These are phyloP conservation scores for Hydropsyche betteni DNA, from an alignment of 2,888 invertebrate species.

Conservation along the genomic window DNA sequence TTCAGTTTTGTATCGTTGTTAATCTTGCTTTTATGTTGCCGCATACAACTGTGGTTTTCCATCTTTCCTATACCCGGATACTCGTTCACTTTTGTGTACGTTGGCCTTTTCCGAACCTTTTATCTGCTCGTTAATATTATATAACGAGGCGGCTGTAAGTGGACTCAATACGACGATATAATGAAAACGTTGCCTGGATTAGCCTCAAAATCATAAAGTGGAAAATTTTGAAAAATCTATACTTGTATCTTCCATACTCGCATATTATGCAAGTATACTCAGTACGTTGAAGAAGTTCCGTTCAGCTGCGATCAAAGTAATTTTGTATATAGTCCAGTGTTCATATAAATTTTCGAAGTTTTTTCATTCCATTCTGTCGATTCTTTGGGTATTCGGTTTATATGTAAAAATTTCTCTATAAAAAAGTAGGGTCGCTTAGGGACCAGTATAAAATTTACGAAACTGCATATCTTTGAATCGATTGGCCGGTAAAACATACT, in stretches of 20 bases:
- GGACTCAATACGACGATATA: background rate
- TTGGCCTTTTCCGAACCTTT: slow-evolving; percentile 19
- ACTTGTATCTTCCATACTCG: background rate
- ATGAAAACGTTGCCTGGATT: slow-evolving; percentile 2
- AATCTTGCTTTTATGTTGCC: slow-evolving; percentile 16
- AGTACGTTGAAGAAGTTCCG: background rate
- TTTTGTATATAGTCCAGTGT: slow-evolving; percentile 19
- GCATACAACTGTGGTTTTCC: too few relatives aligned
- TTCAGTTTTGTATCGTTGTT: background rate
- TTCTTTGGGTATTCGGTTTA: slow-evolving; percentile 21
- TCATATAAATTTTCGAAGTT: slow-evolving; percentile 19
- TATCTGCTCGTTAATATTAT: slow-evolving; percentile 10
- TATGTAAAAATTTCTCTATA: slow-evolving; percentile 36
- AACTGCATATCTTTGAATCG: slow-evolving; percentile 35
- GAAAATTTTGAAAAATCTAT: background rate
- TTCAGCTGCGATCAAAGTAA: background rate
- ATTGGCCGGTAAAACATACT: slow-evolving; percentile 22
- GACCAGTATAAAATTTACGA: slow-evolving; percentile 35
- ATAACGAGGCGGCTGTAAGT: background rate
- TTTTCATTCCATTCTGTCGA: slow-evolving; percentile 30
- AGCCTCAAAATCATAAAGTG: background rate
- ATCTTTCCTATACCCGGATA: background rate
- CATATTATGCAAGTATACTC: background rate
- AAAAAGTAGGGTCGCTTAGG: slow-evolving; percentile 8
- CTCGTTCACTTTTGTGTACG: background rate